Percentiles rank a stretch among this genome's conserved stretches.
Conservation (phyloP, 2,113 vertebrate genomes). For the Mobula birostris region DNA sequence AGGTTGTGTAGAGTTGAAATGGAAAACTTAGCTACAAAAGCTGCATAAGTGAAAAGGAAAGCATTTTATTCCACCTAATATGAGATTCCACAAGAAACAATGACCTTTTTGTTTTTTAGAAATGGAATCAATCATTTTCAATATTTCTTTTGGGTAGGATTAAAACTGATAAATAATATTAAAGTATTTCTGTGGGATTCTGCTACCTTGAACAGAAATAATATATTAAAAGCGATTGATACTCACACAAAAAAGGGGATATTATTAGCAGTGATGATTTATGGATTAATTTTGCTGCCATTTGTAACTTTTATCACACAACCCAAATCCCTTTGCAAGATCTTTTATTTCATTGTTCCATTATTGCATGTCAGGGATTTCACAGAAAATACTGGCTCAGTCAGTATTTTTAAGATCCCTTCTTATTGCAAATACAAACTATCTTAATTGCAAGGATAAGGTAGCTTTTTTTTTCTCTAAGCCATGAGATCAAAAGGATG, state of each 20-base stretch:
- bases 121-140: neutral
- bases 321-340: neutral
- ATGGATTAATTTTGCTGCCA: conserved; percentile 6
- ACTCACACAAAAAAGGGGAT: neutral
- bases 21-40: neutral
- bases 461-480: neutral
- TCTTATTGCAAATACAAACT: no score
- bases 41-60: neutral
- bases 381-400: neutral
- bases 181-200: neutral
- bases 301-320: neutral
- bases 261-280: neutral
- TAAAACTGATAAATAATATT: neutral
- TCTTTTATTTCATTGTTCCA: neutral
- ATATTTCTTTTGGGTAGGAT: neutral
- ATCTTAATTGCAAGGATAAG: no score
- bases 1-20: neutral
- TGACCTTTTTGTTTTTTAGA: neutral
- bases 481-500: neutral
- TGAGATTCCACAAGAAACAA: neutral
- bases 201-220: neutral
- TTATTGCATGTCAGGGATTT: neutral
- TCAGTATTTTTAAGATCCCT: neutral
- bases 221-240: neutral
- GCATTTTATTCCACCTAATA: neutral